Evolutionary conservation across 2,888 invertebrate species (phyloP), one percentile per base, ranked within the genome.

Genomic region (Sussaba pulchella): DNA sequence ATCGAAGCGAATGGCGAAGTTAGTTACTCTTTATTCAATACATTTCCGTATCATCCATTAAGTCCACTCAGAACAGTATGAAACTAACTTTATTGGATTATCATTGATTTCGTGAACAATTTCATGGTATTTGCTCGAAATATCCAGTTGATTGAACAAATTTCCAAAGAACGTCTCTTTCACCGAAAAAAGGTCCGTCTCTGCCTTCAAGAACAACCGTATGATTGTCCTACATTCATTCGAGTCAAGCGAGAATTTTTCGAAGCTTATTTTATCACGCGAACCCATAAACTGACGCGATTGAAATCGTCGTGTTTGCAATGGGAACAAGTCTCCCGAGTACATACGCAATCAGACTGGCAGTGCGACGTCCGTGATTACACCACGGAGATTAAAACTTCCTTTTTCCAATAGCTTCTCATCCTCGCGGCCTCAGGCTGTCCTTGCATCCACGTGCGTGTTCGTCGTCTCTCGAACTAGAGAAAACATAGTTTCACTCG

Each of bases 361-460:
- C 74, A 26, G 21, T 24, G 36, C 21, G 36, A 69, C 54, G 24
- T 50, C 67, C 26, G 47, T 63, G 66, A 72, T 73, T 64, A 72
- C 61, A 36, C 57, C 66, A 39, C 45, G 70, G 43, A 78, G 57
- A 81, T 78, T 81, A 75, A 78, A 75, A 71, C 71, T 45, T n/a
- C 54, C 59, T 21, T n/a, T n/a, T 24, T 71, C n/a, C 57, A 1
- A 12, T 24, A 41, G 9, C n/a, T 47, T 24, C 36, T n/a, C 50
- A n/a, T 43, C 24, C 39, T 36, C 26, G 17, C 19, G 21, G n/a
- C 1, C n/a, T 41, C 63, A 14, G 17, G 14, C 54, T 45, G 39
- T 54, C 10, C 17, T 8, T 70, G 9, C 19, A 36, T 64, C 57
- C 24, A 31, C 31, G 69, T 6, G 24, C 52, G 39, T 45, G 59